Percentiles rank a stretch among this genome's conserved stretches.
Conservation (phyloP, 2,113 vertebrate genomes). For the Promerops cafer region DNA sequence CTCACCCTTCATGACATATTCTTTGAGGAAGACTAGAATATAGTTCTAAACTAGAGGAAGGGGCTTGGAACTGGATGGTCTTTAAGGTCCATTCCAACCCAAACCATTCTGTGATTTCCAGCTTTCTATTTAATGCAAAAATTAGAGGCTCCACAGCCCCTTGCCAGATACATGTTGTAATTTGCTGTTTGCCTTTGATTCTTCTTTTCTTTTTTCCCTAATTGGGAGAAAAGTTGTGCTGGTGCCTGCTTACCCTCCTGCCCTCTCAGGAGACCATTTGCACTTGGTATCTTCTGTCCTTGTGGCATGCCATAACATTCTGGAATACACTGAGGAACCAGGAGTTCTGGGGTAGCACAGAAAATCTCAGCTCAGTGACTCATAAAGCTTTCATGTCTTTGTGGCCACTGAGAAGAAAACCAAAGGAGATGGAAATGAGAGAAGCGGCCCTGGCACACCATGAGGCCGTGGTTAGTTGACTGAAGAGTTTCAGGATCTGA, state of each 20-base stretch:
- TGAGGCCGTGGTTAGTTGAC: neutral
- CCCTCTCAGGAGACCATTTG: neutral
- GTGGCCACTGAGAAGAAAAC: neutral
- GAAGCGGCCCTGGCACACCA: neutral
- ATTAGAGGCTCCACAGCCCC: neutral
- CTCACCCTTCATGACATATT: neutral
- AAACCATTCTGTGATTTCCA: neutral
- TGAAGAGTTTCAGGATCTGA: neutral
- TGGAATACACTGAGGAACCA: neutral
- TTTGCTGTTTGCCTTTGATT: neutral
- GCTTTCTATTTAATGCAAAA: neutral
- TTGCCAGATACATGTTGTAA: neutral
- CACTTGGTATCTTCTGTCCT: neutral
- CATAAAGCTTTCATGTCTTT: constrained; percentile 3
- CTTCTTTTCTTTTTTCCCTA: neutral
- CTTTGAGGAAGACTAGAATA: too few relatives aligned
- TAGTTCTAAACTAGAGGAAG: neutral
- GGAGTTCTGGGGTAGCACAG: neutral
- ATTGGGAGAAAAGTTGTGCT: neutral
- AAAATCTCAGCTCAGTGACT: neutral
- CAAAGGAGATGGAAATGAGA: neutral
- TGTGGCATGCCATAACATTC: neutral
- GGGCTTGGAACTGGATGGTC: neutral
- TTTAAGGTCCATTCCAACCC: neutral
- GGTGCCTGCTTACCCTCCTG: neutral